Base-by-base conservation (phyloP, 1,140 invertebrate species). In the Drosophila biarmipes region DNA sequence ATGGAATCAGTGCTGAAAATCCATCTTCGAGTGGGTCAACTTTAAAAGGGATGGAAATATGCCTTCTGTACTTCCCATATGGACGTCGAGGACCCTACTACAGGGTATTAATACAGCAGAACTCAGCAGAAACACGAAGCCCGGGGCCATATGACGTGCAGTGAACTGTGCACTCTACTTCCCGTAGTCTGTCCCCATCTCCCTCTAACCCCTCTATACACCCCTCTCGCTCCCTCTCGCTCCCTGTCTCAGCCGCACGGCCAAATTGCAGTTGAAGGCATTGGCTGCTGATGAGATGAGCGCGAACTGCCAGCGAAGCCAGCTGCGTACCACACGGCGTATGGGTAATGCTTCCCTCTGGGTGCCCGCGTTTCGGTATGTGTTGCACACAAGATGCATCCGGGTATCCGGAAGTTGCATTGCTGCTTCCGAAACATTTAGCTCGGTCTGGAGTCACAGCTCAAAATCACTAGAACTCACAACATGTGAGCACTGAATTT, bases 361-460 rank as follows among this genome's bases (percentile, higher is more conserved):
- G 48, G 8, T 34, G 43, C 15, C 4, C 34, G 31, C 27, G 46
- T 21, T 31, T 38, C 1, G 27, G 19, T 52, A 14, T 48, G 31
- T 56, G 31, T 46, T 42, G 58, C 69, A 64, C 59, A 78, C 46
- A 79, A 84, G 59, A 84, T 76, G 76, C 80, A 81, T 86, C 78
- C 78, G 73, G 46, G 69, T 66, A 56, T 49, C 69, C 59, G 77
- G 42, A 35, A 40, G 54, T 51, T 78, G 78, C 77, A 74, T 52
- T 80, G 78, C 81, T 42, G 69, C 71, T 86, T 86, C 81, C 81
- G 81, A 85, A 85, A 86, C 81, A 86, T 80, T 86, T 86, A 66
- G 73, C 67, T 57, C 37, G 21, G 15, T 11, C 34, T 45, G 37
- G 43, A 75, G 73, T 76, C 61, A 59, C 73, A 76, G 73, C 72